Percentiles rank a stretch among this genome's conserved stretches.
Conservation (phyloP, 1,140 invertebrate genomes). For the Gerris buenoi region DNA sequence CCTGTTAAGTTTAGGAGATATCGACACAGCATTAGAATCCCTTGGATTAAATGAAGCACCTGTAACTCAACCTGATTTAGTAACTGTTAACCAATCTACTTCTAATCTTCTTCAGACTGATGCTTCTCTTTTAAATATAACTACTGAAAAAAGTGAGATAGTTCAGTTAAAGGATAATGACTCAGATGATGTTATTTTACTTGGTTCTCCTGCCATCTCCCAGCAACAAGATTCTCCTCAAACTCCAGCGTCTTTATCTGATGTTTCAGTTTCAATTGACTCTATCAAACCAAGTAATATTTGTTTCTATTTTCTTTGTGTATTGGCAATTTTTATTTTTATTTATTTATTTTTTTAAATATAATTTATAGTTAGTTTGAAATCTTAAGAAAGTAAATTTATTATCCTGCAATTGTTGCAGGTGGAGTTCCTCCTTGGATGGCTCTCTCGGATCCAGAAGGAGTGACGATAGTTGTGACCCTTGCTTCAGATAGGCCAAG, state of each 20-base stretch:
- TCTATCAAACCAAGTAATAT: neutral
- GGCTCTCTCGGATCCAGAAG: conserved; percentile 59
- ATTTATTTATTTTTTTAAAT: too few relatives aligned
- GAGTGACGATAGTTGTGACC: conserved; percentile 65
- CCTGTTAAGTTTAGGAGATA: conserved; percentile 1
- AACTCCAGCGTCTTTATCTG: neutral
- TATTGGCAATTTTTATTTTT: too few relatives aligned
- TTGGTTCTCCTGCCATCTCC: neutral
- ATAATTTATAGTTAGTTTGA: too few relatives aligned
- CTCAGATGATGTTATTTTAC: neutral
- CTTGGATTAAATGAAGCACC: neutral
- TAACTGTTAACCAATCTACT: neutral
- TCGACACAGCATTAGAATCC: neutral
- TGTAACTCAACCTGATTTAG: neutral
- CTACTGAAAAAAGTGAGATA: too few relatives aligned
- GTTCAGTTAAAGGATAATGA: neutral
- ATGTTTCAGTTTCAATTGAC: neutral
- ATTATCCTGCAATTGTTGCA: too few relatives aligned
- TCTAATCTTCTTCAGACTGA: neutral
- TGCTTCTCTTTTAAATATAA: too few relatives aligned
- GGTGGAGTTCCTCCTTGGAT: conserved; percentile 41
- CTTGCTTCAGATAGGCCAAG: conserved; percentile 64
- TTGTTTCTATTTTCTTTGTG: too few relatives aligned
- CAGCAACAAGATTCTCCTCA: neutral
- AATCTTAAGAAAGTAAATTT: too few relatives aligned